phyloP scores from a whole-genome alignment of 2,797 vertebrate species.

The Capromys pilorides region DNA sequence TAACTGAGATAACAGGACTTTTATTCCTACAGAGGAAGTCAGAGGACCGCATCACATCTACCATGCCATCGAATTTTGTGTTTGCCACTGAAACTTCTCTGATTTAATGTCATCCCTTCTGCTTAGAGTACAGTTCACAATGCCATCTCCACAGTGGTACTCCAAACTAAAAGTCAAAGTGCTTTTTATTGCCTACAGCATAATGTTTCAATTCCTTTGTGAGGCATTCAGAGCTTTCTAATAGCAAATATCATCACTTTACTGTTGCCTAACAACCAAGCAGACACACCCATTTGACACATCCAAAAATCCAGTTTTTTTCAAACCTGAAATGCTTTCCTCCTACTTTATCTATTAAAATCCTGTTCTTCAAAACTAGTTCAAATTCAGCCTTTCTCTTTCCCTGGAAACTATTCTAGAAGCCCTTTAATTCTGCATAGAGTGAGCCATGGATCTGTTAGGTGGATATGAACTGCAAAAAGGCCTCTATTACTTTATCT shows the following conservation, averaged over 20 bases:
- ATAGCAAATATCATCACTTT: neutral
- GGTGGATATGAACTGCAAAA: neutral
- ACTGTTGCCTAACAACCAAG: neutral
- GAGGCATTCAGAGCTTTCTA: neutral
- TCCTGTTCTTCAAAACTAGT: neutral
- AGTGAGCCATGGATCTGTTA: neutral
- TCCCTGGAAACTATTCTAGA: neutral
- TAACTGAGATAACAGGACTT: neutral
- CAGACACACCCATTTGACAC: neutral
- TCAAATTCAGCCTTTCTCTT: constrained; percentile 22
- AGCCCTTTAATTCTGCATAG: neutral
- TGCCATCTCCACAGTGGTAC: neutral
- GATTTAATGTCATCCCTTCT: constrained; percentile 20
- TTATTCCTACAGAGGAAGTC: neutral
- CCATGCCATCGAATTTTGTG: neutral
- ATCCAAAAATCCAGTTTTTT: neutral
- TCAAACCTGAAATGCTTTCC: neutral
- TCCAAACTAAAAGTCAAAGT: neutral
- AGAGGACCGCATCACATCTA: neutral
- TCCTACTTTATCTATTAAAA: neutral
- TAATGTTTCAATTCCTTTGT: neutral
- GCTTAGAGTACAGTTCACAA: neutral
- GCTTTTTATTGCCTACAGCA: neutral
- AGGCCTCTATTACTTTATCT: neutral
- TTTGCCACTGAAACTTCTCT: neutral